phyloP scores from a whole-genome alignment of 2,888 invertebrate species.

The Dromius quadrimaculatus region DNA sequence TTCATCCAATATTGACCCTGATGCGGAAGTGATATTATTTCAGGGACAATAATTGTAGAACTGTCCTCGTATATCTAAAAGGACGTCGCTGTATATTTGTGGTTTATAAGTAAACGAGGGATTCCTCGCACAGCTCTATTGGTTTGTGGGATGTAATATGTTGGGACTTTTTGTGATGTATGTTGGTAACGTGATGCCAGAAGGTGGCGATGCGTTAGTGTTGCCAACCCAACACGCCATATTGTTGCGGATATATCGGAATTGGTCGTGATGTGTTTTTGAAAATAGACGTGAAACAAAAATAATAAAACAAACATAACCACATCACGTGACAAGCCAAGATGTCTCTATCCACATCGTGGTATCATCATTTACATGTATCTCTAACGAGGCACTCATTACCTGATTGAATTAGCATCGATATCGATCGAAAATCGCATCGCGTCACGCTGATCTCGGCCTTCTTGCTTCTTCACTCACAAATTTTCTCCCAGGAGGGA shows the following conservation, averaged over 20 bases:
- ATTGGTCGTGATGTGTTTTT: slow-evolving; percentile 35
- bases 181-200: slow-evolving; percentile 52
- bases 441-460: slow-evolving; percentile 28
- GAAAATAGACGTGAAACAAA: slow-evolving; percentile 24
- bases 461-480: slow-evolving; percentile 10
- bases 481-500: not conserved
- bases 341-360: slow-evolving; percentile 31
- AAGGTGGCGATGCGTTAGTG: slow-evolving; percentile 50
- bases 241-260: slow-evolving; percentile 46
- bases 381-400: slow-evolving; percentile 60
- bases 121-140: slow-evolving; percentile 24
- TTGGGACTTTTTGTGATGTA: slow-evolving; percentile 50
- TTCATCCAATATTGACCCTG: not conserved
- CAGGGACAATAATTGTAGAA: not conserved
- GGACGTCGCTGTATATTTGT: not conserved
- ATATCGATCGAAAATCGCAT: slow-evolving; percentile 58
- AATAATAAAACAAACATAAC: not conserved
- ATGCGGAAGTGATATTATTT: not conserved
- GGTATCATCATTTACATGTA: slow-evolving; percentile 60
- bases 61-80: slow-evolving; percentile 5
- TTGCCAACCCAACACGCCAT: slow-evolving; percentile 9
- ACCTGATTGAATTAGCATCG: slow-evolving; percentile 61
- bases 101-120: slow-evolving; percentile 8
- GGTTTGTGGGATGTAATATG: slow-evolving; percentile 44
- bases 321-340: not conserved